Percentiles rank a stretch among this genome's conserved stretches.
Evolutionary conservation across 2,888 invertebrate species (phyloP).

Genomic region (Drosophila tripunctata): DNA sequence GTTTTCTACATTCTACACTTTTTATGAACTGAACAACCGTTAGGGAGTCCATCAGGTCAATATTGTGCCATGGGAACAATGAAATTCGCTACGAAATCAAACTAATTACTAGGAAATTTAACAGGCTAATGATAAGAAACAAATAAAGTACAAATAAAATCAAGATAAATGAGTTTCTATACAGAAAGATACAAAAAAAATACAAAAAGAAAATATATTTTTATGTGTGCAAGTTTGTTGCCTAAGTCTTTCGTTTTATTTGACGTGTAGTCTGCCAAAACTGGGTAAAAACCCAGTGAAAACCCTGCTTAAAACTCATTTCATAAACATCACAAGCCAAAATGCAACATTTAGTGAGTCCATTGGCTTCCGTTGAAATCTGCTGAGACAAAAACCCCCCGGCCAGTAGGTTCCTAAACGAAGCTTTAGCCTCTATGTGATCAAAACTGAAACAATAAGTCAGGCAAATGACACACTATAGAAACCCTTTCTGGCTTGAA

Average conservation of each 20-base stretch:
- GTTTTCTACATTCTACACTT: constrained; percentile 22
- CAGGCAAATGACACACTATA: constrained; percentile 64
- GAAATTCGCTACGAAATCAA: constrained; percentile 37
- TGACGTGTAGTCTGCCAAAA: background rate
- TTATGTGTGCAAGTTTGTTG: constrained; percentile 41
- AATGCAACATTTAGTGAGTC: constrained; percentile 50
- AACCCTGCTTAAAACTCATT: constrained; percentile 49
- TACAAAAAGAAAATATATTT: background rate
- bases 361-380: constrained; percentile 73
- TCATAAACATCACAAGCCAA: constrained; percentile 54
- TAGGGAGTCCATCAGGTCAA: constrained; percentile 36
- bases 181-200: background rate
- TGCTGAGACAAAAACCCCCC: constrained; percentile 40
- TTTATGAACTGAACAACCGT: constrained; percentile 66
- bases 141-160: background rate
- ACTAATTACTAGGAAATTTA: constrained; percentile 66
- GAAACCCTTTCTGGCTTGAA: constrained; percentile 51
- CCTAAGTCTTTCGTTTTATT: constrained; percentile 63
- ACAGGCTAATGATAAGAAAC: constrained; percentile 41
- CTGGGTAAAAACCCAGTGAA: constrained; percentile 32
- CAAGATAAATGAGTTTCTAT: background rate
- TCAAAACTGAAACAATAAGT: constrained; percentile 67
- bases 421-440: constrained; percentile 66
- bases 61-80: constrained; percentile 59
- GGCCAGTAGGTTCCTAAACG: constrained; percentile 45